phyloP scores from a whole-genome alignment of 2,888 invertebrate species.

The Melitaea athalia region DNA sequence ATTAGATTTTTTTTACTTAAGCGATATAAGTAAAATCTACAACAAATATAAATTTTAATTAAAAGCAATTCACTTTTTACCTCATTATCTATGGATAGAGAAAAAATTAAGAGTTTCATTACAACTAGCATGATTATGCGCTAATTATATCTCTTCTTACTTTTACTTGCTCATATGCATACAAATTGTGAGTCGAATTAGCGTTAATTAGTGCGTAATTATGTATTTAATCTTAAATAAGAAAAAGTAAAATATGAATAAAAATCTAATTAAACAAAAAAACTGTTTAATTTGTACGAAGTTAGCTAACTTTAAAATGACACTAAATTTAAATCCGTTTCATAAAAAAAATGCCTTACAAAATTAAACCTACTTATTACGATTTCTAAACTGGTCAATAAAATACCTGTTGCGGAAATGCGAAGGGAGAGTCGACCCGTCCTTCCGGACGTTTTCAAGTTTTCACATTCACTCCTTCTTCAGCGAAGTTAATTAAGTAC shows the following conservation, averaged over 20 bases:
- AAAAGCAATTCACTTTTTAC: slow-evolving; percentile 2
- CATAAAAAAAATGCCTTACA: background rate
- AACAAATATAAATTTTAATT: background rate
- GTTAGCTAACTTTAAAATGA: background rate
- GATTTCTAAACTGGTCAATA: slow-evolving; percentile 32
- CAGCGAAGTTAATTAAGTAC: slow-evolving; percentile 29
- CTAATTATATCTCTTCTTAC: slow-evolving; percentile 26
- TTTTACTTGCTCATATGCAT: slow-evolving; percentile 29
- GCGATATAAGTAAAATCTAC: background rate
- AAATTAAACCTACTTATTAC: slow-evolving; percentile 14
- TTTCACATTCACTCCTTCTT: slow-evolving; percentile 62
- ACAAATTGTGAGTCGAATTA: slow-evolving; percentile 18
- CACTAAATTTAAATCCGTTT: background rate
- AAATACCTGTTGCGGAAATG: slow-evolving; percentile 65
- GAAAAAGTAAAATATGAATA: background rate
- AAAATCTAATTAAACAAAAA: slow-evolving; percentile 7
- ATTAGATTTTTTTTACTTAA: background rate
- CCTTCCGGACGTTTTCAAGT: slow-evolving; percentile 63
- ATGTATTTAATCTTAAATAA: background rate
- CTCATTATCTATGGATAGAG: slow-evolving; percentile 2
- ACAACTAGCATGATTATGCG: slow-evolving; percentile 13
- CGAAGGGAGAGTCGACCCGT: slow-evolving; percentile 62
- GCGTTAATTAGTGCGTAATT: slow-evolving; percentile 10
- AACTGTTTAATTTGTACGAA: background rate
- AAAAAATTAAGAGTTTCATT: slow-evolving; percentile 14